Percentiles rank a stretch among this genome's conserved stretches.
These are phyloP conservation scores for Halcyon badia DNA, from an alignment of 2,797 vertebrate species.

Conservation along the genomic window DNA sequence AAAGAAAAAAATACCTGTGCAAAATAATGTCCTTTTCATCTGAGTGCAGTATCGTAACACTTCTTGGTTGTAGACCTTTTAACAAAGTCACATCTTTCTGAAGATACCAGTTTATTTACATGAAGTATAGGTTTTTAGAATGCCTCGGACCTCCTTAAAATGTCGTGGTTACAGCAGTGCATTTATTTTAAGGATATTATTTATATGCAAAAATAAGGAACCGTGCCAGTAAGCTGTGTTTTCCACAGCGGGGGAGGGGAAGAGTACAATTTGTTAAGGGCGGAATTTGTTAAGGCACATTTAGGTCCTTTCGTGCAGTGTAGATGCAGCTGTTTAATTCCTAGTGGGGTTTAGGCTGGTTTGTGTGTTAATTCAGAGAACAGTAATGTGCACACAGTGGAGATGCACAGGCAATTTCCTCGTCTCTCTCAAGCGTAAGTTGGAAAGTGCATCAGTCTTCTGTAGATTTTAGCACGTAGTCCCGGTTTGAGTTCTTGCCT, in stretches of 20 bases:
- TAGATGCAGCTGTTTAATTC: not conserved
- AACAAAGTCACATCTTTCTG: not conserved
- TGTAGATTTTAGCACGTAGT: not conserved
- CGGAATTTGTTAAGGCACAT: not conserved
- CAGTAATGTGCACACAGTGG: not conserved
- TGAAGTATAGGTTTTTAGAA: not conserved
- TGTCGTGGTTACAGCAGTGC: not conserved
- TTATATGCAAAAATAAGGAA: not conserved
- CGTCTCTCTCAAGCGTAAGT: not conserved
- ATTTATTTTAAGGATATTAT: not conserved
- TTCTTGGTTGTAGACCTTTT: not conserved
- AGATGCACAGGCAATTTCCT: not conserved
- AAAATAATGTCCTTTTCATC: not conserved
- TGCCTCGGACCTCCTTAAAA: not conserved
- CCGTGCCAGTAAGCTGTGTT: not conserved
- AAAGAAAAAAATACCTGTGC: not conserved
- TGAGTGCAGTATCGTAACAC: not conserved
- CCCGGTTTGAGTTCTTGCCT: not conserved
- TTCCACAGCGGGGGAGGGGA: not conserved
- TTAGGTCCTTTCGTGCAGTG: not conserved
- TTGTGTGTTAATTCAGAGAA: not conserved
- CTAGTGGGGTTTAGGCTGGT: not conserved
- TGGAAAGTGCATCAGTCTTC: not conserved
- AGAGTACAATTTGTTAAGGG: not conserved
- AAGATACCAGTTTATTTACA: not conserved